These are phyloP conservation scores for Parus major DNA, from an alignment of 2,113 vertebrate species.

Conservation along the genomic window DNA sequence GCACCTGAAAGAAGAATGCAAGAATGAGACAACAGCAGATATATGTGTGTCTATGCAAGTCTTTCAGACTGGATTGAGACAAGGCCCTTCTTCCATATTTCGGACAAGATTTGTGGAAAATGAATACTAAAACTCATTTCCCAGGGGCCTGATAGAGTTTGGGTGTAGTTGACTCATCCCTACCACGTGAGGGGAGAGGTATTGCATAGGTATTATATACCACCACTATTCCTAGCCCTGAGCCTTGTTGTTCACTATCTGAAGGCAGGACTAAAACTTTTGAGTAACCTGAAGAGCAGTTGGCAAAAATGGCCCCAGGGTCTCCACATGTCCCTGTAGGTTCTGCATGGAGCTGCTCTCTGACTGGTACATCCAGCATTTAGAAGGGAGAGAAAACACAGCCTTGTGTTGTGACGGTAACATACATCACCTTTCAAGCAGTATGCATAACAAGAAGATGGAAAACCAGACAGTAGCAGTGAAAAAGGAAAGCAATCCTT, in stretches of 20 bases:
- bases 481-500: neutral
- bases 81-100: neutral
- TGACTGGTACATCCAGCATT: neutral
- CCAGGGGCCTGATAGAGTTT: neutral
- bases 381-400: neutral
- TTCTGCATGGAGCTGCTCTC: neutral
- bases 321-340: neutral
- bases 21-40: neutral
- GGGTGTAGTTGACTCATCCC: neutral
- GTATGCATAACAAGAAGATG: neutral
- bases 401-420: neutral
- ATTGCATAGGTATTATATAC: rapidly evolving
- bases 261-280: neutral
- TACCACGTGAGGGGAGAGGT: neutral
- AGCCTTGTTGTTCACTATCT: neutral
- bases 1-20: neutral
- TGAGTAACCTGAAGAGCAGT: neutral
- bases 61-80: neutral
- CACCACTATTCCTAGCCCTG: neutral
- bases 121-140: neutral
- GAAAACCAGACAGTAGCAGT: neutral
- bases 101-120: neutral
- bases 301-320: neutral
- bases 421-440: neutral
- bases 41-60: neutral